Evolutionary conservation across 2,797 vertebrate species (phyloP).

Genomic region (Graptemys geographica): DNA sequence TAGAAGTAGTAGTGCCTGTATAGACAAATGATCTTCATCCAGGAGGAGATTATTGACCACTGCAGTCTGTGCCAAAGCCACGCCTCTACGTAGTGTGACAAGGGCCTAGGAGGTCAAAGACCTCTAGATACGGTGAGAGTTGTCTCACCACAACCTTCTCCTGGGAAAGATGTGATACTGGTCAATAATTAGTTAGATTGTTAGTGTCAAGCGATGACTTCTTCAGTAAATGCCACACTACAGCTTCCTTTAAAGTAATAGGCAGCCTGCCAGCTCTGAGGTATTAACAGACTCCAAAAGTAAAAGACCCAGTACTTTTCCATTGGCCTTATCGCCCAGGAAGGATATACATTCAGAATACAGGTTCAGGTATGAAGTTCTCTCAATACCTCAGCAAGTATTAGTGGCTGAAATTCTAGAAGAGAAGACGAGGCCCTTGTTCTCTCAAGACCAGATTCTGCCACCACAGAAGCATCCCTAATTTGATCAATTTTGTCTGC

Average conservation of each 20-base stretch:
- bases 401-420: neutral
- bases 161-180: neutral
- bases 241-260: neutral
- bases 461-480: neutral
- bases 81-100: no score
- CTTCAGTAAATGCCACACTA: neutral
- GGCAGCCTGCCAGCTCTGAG: neutral
- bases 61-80: neutral
- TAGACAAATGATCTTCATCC: neutral
- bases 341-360: neutral
- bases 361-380: neutral
- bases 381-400: neutral
- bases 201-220: neutral
- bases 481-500: neutral
- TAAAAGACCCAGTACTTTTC: neutral
- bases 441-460: neutral
- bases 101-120: neutral
- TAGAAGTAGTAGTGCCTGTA: neutral
- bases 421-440: neutral
- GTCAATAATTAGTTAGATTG: neutral
- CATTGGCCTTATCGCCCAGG: neutral
- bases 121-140: neutral
- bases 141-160: neutral
- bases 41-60: neutral
- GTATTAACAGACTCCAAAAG: neutral